A percentile compares a stretch with the other conserved stretches of the same genome.
phyloP scores from a whole-genome alignment of 2,888 invertebrate genomes.

The Hydriomena furcata region DNA sequence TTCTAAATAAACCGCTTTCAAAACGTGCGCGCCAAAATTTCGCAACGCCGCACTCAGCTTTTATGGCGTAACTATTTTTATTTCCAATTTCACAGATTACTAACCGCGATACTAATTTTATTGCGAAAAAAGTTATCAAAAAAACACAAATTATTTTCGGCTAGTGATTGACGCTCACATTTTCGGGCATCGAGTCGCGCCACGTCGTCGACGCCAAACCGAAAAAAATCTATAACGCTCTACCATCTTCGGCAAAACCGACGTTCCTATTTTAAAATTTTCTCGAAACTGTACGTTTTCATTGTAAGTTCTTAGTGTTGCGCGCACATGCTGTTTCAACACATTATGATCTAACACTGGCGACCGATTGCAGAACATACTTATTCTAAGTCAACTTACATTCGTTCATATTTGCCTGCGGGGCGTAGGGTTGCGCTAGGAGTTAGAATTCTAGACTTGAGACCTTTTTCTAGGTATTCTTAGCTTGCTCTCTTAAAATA shows the following conservation, averaged over 20 bases:
- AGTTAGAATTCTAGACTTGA: conserved; percentile 49
- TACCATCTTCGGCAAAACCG: conserved; percentile 26
- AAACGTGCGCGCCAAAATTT: conserved; percentile 44
- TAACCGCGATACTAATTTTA: conserved; percentile 29
- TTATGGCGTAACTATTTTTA: conserved; percentile 60
- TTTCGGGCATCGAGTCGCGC: conserved; percentile 24
- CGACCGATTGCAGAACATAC: conserved; percentile 82
- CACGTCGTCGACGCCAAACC: conserved; percentile 26
- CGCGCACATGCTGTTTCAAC: conserved; percentile 81
- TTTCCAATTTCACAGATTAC: conserved; percentile 66
- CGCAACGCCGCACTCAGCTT: conserved; percentile 46
- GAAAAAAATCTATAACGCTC: conserved; percentile 28
- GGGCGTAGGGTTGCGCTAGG: conserved; percentile 77
- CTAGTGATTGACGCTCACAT: conserved; percentile 32
- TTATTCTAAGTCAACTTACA: conserved; percentile 84
- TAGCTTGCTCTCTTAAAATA: conserved; percentile 14
- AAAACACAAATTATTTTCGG: conserved; percentile 22
- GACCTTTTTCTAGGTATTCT: conserved; percentile 29
- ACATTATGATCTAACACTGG: conserved; percentile 84
- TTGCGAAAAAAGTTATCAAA: conserved; percentile 25
- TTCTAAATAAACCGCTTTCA: conserved; percentile 11
- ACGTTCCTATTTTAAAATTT: conserved; percentile 43
- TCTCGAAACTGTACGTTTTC: conserved; percentile 57
- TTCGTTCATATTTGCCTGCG: conserved; percentile 84
- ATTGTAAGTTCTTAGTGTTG: conserved; percentile 63